phyloP scores from a whole-genome alignment of 2,797 vertebrate genomes.

The Acrocephalus scirpaceus region DNA sequence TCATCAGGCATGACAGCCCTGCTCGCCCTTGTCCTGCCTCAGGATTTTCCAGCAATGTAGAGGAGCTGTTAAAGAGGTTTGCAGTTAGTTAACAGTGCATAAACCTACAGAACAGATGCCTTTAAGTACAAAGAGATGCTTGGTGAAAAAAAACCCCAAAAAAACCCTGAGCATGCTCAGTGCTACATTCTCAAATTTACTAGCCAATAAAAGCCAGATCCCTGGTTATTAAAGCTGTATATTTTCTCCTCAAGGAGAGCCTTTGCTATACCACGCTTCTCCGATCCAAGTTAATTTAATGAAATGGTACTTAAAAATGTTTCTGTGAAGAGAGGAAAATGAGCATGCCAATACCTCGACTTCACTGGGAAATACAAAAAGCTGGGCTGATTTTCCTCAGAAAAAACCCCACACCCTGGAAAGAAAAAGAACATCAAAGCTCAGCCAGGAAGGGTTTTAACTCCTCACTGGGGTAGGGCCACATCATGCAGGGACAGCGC shows the following conservation, averaged over 20 bases:
- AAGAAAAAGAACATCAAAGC: neutral
- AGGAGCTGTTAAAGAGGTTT: slow-evolving; percentile 54
- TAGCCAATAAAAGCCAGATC: slow-evolving; percentile 35
- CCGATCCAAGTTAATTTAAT: slow-evolving; percentile 26
- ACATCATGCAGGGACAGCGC: neutral
- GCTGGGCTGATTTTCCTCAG: neutral
- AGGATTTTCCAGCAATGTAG: slow-evolving; percentile 42
- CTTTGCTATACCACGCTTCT: neutral
- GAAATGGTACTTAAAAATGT: neutral
- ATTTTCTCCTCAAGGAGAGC: slow-evolving; percentile 35
- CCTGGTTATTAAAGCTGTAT: slow-evolving; percentile 38
- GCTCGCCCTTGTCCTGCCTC: slow-evolving; percentile 34
- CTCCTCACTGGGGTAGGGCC: neutral
- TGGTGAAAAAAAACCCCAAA: neutral
- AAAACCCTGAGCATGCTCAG: neutral
- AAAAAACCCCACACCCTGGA: neutral
- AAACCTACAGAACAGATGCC: slow-evolving; percentile 34
- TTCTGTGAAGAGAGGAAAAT: slow-evolving; percentile 7
- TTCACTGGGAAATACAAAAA: neutral
- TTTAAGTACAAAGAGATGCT: neutral
- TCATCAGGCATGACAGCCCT: slow-evolving; percentile 5
- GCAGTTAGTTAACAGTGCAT: slow-evolving; percentile 52
- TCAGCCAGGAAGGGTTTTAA: neutral
- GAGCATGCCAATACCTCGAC: neutral
- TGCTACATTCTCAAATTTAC: neutral